Base-by-base conservation (phyloP, 1,140 invertebrate genomes). In the Heliconius nattereri region DNA sequence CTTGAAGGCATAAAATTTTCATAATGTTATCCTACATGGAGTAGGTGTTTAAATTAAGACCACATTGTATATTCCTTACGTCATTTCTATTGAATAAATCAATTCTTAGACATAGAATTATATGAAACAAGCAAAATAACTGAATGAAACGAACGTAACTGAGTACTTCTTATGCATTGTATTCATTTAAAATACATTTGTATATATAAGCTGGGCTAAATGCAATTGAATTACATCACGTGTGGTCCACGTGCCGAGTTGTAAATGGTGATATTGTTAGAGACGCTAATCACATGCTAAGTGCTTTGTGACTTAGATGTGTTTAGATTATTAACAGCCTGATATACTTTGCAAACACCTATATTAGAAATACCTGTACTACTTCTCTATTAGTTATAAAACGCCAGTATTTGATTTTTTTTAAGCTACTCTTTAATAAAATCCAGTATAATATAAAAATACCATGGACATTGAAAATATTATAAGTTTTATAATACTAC, bases 211-310 rank as follows among this genome's bases (percentile, higher is more conserved):
- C 29, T 16, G 26, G 23, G n/a, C 60, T 66, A 66, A 16, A 66
- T 2, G 9, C 60, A 66, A 66, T 26, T 66, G 60, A 66, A 70
- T 78, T 40, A 79, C 73, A 73, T 75, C 78, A 79, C 73, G 32
- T 40, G 72, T 57, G 26, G 60, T 66, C 73, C 73, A 79, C 78
- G 78, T 78, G 78, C 57, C 26, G 54, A 9, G 66, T 75, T 74
- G 57, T 75, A 60, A 79, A 79, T 79, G 78, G 45, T 9, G n/a
- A 73, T 75, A 79, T 79, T 79, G 73, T 79, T 70, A 66, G 76
- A 73, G 75, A 81, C 82, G 78, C 70, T 84, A 85, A 85, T 81
- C 66, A 71, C 78, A 85, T 83, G 84, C 76, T 83, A 85, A 85
- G 79, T 73, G 76, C 78, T 73, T 72, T 71, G 78, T 76, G 81